A percentile compares a stretch with the other conserved stretches of the same genome.
phyloP scores from a whole-genome alignment of 2,113 vertebrate genomes.

The Austrofundulus limnaeus region DNA sequence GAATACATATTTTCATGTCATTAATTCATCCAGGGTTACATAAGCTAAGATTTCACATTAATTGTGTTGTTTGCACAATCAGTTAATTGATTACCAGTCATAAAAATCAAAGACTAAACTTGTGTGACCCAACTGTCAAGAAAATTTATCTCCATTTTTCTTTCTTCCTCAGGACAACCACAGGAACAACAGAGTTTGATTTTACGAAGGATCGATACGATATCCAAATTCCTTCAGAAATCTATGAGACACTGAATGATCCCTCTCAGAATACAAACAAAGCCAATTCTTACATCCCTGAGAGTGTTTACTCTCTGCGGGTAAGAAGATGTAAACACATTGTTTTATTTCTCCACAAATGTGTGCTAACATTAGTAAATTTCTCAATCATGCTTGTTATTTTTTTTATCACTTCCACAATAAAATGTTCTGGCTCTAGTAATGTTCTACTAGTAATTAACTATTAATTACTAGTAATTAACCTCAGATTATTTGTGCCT shows the following conservation, averaged over 20 bases:
- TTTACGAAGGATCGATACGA: conserved; percentile 89
- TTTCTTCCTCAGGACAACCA: conserved; percentile 78
- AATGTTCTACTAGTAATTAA: too few species aligned
- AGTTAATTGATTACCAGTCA: too few species aligned
- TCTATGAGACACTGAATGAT: conserved; percentile 74
- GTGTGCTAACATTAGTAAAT: too few species aligned
- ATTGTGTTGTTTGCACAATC: too few species aligned
- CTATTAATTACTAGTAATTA: too few species aligned
- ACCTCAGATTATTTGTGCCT: too few species aligned
- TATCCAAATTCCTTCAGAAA: conserved; percentile 87
- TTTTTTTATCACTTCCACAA: background rate
- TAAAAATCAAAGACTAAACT: too few species aligned
- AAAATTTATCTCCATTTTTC: background rate
- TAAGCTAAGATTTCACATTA: too few species aligned
- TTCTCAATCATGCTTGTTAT: background rate
- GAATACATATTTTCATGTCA: too few species aligned
- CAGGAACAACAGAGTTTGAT: conserved; percentile 86
- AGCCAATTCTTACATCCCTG: conserved; percentile 80
- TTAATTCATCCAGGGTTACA: too few species aligned
- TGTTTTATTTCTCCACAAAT: background rate
- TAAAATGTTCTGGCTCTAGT: too few species aligned
- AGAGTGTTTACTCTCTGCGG: conserved; percentile 83
- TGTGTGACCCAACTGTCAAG: too few species aligned
- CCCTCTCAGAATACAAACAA: conserved; percentile 78
- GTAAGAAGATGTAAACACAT: conserved; percentile 47